phyloP scores from a whole-genome alignment of 2,888 invertebrate genomes.

The Siphonodentalium dalli region DNA sequence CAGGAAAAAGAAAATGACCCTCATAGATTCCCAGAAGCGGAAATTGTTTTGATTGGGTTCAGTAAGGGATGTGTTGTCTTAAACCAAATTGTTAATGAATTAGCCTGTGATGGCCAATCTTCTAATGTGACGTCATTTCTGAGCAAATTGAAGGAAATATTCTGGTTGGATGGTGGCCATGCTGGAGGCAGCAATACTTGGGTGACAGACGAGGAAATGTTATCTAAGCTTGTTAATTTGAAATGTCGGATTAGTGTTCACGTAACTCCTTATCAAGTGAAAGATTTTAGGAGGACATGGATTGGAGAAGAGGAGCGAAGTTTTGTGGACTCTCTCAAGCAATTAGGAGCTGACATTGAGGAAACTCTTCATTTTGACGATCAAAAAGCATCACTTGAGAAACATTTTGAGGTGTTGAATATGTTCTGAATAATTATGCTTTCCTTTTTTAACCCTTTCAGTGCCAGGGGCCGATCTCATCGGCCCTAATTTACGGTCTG shows the following conservation, averaged over 20 bases:
- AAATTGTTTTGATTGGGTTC: slow-evolving; percentile 76
- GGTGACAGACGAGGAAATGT: slow-evolving; percentile 78
- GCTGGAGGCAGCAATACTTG: slow-evolving; percentile 87
- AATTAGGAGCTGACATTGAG: slow-evolving; percentile 74
- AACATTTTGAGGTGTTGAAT: slow-evolving; percentile 79
- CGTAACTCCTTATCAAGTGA: slow-evolving; percentile 89
- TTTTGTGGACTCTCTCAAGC: slow-evolving; percentile 75
- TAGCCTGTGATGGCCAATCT: slow-evolving; percentile 67
- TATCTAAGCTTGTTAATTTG: slow-evolving; percentile 74
- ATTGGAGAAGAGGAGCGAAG: slow-evolving; percentile 82
- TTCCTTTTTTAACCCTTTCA: too few species aligned
- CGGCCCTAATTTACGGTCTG: too few species aligned
- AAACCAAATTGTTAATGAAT: slow-evolving; percentile 88
- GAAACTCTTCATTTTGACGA: slow-evolving; percentile 73
- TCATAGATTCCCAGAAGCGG: background rate
- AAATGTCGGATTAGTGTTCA: slow-evolving; percentile 77
- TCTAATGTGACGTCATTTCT: slow-evolving; percentile 64
- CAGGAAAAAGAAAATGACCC: background rate
- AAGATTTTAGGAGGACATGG: slow-evolving; percentile 82
- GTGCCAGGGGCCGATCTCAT: too few species aligned
- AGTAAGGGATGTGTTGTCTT: slow-evolving; percentile 93
- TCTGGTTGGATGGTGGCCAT: slow-evolving; percentile 92
- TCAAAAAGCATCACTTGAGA: slow-evolving; percentile 71
- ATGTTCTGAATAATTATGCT: slow-evolving; percentile 28
- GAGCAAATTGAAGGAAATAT: slow-evolving; percentile 75